Conservation (phyloP, 92 coral and sea anemone species). For the Bergia sp. region DNA sequence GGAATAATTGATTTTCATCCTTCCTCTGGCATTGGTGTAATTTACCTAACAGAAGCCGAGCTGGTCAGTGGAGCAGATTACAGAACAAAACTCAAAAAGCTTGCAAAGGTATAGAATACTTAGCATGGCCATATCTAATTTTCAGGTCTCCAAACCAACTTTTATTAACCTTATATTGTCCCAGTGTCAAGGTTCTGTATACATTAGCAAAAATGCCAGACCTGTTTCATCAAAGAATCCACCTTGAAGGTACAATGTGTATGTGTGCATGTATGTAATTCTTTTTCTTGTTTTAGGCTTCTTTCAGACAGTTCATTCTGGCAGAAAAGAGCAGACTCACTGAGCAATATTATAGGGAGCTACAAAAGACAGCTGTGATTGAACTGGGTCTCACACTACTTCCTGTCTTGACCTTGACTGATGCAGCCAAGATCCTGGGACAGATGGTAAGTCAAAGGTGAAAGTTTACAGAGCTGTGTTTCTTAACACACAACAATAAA, state of each 20-base stretch:
- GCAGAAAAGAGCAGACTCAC: conserved; percentile 87
- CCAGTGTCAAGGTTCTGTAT: no score
- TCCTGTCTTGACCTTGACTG: conserved; percentile 75
- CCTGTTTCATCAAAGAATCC: no score
- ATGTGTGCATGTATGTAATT: neutral
- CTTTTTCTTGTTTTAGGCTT: conserved; percentile 51
- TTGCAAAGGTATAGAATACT: conserved; percentile 74
- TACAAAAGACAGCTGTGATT: conserved; percentile 84
- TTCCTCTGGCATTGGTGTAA: conserved; percentile 78
- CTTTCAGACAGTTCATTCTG: conserved; percentile 72
- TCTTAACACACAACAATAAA: neutral
- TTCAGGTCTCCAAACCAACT: no score
- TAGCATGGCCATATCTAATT: neutral
- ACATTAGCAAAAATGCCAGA: no score
- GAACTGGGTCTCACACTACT: conserved; percentile 87
- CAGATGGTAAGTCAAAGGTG: conserved; percentile 76
- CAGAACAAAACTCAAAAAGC: conserved; percentile 72
- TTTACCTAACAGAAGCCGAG: conserved; percentile 87
- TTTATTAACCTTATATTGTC: no score
- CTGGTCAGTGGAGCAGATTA: conserved; percentile 77
- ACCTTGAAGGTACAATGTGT: no score
- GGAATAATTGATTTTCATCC: conserved; percentile 89
- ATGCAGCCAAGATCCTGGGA: conserved; percentile 83
- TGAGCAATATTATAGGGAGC: conserved; percentile 85
- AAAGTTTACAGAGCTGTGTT: neutral